Conservation (phyloP, 2,888 invertebrate species). For the Pseudanteris insignis region DNA sequence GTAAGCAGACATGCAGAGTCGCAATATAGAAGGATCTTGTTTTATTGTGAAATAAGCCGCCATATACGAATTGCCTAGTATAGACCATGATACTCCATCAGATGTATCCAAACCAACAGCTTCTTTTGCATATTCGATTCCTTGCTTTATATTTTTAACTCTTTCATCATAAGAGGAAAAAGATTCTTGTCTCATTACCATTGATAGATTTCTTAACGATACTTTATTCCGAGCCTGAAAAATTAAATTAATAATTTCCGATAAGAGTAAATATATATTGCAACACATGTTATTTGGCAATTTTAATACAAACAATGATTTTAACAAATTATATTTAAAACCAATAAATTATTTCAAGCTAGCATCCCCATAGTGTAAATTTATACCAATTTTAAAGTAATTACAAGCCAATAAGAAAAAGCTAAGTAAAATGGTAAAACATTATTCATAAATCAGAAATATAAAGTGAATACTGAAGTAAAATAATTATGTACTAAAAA, state of each 20-base stretch:
- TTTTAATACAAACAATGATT: too few species aligned
- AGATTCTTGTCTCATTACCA: conserved; percentile 78
- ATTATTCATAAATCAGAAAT: too few species aligned
- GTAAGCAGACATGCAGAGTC: conserved; percentile 82
- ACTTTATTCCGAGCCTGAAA: conserved; percentile 76
- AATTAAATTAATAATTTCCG: background rate
- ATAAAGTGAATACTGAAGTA: too few species aligned
- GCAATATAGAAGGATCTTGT: conserved; percentile 77
- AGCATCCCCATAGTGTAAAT: too few species aligned
- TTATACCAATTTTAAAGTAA: too few species aligned
- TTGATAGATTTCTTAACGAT: conserved; percentile 82
- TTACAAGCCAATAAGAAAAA: too few species aligned
- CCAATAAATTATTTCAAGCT: too few species aligned
- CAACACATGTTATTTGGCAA: too few species aligned
- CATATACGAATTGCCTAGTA: conserved; percentile 86
- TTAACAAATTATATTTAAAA: too few species aligned
- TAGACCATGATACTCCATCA: conserved; percentile 85
- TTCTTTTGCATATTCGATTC: conserved; percentile 82
- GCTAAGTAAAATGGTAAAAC: too few species aligned
- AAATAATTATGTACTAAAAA: too few species aligned
- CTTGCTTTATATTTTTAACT: conserved; percentile 73
- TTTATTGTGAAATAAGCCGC: conserved; percentile 80
- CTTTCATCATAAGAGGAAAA: conserved; percentile 68
- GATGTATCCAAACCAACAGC: conserved; percentile 80
- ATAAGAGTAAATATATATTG: too few species aligned